Conservation (phyloP, 2,113 vertebrate genomes). For the Saccopteryx leptura region DNA sequence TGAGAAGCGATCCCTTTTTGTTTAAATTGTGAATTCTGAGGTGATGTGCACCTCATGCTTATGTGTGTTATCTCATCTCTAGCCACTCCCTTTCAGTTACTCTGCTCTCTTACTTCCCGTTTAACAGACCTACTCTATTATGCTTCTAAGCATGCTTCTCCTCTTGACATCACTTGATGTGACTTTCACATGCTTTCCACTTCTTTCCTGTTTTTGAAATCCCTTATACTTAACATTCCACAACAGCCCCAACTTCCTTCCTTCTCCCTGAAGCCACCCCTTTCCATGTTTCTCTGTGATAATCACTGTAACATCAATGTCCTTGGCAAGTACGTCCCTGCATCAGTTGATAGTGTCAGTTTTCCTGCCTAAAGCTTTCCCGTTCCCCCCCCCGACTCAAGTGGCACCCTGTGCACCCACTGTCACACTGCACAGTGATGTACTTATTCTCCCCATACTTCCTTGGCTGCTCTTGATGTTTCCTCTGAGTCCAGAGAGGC, state of each 20-base stretch:
- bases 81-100: no score
- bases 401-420: not conserved
- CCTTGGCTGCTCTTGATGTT: not conserved
- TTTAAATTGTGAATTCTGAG: not conserved
- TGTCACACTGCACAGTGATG: accelerated
- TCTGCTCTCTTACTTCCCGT: not conserved
- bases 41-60: not conserved
- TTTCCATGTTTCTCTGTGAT: not conserved
- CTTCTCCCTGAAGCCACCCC: not conserved
- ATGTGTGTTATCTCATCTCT: not conserved
- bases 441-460: no score
- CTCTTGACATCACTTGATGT: not conserved
- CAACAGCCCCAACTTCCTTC: not conserved
- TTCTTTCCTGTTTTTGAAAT: not conserved
- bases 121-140: not conserved
- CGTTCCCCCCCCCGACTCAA: accelerated
- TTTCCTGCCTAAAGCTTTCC: not conserved
- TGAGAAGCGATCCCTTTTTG: no score
- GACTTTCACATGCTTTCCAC: not conserved
- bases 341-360: no score
- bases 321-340: not conserved
- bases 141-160: not conserved
- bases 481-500: not conserved
- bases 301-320: not conserved
- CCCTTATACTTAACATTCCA: not conserved